phyloP scores from a whole-genome alignment of 1,140 invertebrate genomes.

The Doryteuthis pealeii region DNA sequence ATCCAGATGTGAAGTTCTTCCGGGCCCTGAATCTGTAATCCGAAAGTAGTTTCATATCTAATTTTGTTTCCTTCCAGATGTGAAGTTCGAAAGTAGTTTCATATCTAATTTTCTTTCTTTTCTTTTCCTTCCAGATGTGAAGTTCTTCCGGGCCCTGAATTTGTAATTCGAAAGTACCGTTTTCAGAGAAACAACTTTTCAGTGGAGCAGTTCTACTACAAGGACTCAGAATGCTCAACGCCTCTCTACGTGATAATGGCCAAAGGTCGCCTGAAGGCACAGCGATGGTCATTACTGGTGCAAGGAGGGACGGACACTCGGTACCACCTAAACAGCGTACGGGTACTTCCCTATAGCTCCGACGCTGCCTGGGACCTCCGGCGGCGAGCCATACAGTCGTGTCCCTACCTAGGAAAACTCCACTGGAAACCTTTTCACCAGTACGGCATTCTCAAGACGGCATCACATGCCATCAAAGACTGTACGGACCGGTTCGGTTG shows the following conservation, averaged over 20 bases:
- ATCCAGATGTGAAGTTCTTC: conserved; percentile 28
- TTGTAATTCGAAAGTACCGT: conserved; percentile 22
- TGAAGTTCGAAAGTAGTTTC: too few species aligned
- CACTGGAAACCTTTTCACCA: conserved; percentile 3
- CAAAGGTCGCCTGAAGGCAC: conserved; percentile 20
- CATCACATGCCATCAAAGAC: not conserved
- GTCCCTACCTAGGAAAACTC: not conserved
- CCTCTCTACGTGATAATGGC: conserved; percentile 24
- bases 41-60: too few species aligned
- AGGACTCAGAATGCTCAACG: conserved; percentile 19
- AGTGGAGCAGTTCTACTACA: conserved; percentile 30
- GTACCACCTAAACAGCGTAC: not conserved
- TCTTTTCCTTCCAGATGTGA: conserved; percentile 26
- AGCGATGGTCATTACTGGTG: not conserved
- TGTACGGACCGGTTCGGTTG: not conserved
- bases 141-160: conserved; percentile 28
- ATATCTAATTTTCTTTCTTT: not conserved
- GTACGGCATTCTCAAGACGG: not conserved
- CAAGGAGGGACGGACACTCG: not conserved
- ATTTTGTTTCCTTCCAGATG: too few species aligned
- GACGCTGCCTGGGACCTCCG: not conserved
- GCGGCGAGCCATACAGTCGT: not conserved
- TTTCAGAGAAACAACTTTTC: conserved; percentile 23
- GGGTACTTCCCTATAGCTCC: not conserved
- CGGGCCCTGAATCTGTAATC: conserved; percentile 27